A percentile compares a stretch with the other conserved stretches of the same genome.
Conservation (phyloP, 2,797 vertebrate genomes). For the Rousettus madagascariensis region DNA sequence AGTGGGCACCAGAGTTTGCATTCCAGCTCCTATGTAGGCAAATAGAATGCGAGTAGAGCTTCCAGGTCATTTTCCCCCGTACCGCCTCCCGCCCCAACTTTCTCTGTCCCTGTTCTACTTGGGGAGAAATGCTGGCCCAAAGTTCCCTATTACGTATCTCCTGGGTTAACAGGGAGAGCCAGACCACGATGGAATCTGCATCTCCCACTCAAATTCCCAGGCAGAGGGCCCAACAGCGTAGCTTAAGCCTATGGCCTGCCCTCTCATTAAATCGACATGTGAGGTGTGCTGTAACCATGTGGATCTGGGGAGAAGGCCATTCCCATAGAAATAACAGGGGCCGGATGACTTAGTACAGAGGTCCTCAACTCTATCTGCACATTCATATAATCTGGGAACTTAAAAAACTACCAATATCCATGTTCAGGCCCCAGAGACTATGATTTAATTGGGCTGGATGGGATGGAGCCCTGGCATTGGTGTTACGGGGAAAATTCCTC, state of each 20-base stretch:
- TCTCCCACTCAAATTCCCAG: background rate
- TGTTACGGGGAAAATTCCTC: background rate
- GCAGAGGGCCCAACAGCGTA: background rate
- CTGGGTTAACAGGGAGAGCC: background rate
- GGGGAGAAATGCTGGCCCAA: background rate
- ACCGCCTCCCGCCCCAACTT: background rate
- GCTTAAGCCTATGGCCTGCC: background rate
- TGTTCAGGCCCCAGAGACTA: background rate
- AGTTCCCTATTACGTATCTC: background rate
- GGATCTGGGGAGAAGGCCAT: background rate
- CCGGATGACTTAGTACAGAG: background rate
- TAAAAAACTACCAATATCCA: background rate
- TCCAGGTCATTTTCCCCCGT: background rate
- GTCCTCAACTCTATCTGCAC: background rate
- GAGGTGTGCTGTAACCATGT: background rate
- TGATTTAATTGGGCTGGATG: background rate
- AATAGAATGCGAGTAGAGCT: background rate
- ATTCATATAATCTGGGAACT: background rate
- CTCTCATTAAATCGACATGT: background rate
- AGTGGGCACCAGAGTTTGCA: background rate
- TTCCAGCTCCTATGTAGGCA: background rate
- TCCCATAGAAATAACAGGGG: background rate
- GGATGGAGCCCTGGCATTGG: background rate
- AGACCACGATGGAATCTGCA: background rate
- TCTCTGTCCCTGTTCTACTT: background rate